Base-by-base conservation (phyloP, 2,113 vertebrate species). In the Istiophorus platypterus region DNA sequence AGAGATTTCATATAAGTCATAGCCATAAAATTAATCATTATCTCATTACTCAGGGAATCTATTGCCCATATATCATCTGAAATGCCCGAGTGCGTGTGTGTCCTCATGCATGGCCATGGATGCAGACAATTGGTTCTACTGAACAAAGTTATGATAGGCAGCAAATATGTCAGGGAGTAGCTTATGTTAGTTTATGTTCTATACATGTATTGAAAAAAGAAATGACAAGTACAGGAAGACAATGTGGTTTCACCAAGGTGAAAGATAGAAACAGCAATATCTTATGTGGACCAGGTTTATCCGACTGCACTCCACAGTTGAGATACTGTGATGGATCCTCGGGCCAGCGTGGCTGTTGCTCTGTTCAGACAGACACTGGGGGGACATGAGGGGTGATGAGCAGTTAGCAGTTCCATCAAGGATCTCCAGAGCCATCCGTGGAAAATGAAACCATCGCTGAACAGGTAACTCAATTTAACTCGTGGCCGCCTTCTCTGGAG, bases 401-500 rank as follows among this genome's bases (percentile, higher is more conserved):
- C 86, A 90, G 91, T 94, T 93, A 92, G 89, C 88, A 61, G 82
- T 92, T 92, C 92, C 87, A 94, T 94, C 91, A 92, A 86, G 90
- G 85, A 87, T 90, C 92, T 93, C 85, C 67, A 26, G 83, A 91
- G 89, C 91, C 91, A 90, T 91, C 87, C 80, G 70, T 67, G 76
- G 91, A 92, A 94, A 94, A 94, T 92, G 90, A 93, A 93, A 94
- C 92, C 89, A 89, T 92, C 92, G 90, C 92, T 61, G 87, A 93
- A 87, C 92, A 93, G 92, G 92, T 94, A 93, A 94, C 93, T 94
- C 91, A 94, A 94, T 94, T 93, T 93, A 93, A 90, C 88, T 89
- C 29, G 81, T 86, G 90, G 85, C 86, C 62, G 80, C 88, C 81
- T 90, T 91, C 93, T 90, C 84, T 52, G 80, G 69, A 66, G 88